phyloP scores from a whole-genome alignment of 37 sponge, comb jelly and placozoan species.

The Cliona cf. orientalis region DNA sequence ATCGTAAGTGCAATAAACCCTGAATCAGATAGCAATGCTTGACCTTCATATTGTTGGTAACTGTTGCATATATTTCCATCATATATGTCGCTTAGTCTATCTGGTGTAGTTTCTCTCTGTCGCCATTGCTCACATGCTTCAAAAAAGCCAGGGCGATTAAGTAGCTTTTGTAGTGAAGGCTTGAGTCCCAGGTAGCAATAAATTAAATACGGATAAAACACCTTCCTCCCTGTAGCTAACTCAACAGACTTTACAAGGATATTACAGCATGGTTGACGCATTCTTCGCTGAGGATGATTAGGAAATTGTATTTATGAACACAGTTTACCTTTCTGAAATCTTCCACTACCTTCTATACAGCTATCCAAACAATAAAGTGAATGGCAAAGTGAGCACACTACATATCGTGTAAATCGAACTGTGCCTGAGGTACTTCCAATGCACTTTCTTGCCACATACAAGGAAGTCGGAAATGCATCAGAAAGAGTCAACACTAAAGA shows the following conservation, averaged over 20 bases:
- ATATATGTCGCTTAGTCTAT: slow-evolving; percentile 48
- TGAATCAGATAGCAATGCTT: slow-evolving; percentile 16
- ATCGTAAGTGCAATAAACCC: slow-evolving; percentile 21
- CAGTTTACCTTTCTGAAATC: slow-evolving; percentile 6
- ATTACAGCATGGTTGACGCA: slow-evolving; percentile 10
- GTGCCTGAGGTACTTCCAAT: too few species aligned
- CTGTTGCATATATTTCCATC: slow-evolving; percentile 69
- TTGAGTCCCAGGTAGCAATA: slow-evolving; percentile 48
- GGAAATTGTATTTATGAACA: slow-evolving; percentile 31
- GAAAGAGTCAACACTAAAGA: not conserved
- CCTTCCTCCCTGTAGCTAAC: slow-evolving; percentile 1
- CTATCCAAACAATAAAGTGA: not conserved
- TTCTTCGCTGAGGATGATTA: slow-evolving; percentile 23
- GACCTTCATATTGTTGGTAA: slow-evolving; percentile 24
- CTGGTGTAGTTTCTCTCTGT: not conserved
- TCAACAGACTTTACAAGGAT: slow-evolving; percentile 31
- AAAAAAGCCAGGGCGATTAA: slow-evolving; percentile 17
- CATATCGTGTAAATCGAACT: too few species aligned
- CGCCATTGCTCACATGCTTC: slow-evolving; percentile 49
- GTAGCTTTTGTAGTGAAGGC: slow-evolving; percentile 19
- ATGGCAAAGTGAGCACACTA: not conserved
- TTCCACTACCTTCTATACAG: not conserved
- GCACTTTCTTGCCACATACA: not conserved
- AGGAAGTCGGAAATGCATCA: too few species aligned
- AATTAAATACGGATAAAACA: slow-evolving; percentile 35